These are phyloP conservation scores for Germaria angustata DNA, from an alignment of 2,888 invertebrate genomes.

Conservation along the genomic window DNA sequence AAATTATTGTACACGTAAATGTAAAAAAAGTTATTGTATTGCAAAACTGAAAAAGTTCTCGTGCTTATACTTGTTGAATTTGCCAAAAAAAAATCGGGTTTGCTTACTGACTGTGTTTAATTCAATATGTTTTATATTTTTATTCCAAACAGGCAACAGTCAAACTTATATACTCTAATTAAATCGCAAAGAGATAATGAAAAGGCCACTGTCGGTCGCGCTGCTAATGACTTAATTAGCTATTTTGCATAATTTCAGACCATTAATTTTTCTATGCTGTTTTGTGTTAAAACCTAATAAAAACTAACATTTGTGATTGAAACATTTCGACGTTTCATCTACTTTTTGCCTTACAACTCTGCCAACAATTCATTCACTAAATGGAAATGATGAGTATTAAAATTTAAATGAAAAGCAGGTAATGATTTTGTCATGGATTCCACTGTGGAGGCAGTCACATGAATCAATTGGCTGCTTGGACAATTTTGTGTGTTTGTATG, in stretches of 20 bases:
- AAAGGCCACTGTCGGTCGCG: constrained; percentile 4
- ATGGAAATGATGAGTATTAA: constrained; percentile 5
- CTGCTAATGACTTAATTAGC: constrained; percentile 25
- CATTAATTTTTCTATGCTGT: neutral
- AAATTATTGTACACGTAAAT: no score
- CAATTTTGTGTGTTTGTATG: neutral
- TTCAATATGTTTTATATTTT: no score
- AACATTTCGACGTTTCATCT: neutral
- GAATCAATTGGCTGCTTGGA: constrained; percentile 37
- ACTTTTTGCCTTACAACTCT: neutral
- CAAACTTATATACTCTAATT: neutral
- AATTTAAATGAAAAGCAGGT: constrained; percentile 19
- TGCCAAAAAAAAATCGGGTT: no score
- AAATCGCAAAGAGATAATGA: neutral
- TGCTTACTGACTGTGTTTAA: no score
- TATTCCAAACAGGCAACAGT: no score
- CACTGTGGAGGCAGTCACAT: constrained; percentile 2
- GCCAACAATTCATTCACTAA: constrained; percentile 22
- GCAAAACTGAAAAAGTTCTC: no score
- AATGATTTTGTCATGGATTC: constrained; percentile 16
- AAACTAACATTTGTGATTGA: no score
- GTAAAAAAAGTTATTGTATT: no score
- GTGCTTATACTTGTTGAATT: no score
- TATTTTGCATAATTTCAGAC: constrained; percentile 5
- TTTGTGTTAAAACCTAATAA: constrained; percentile 2